A percentile compares a stretch with the other conserved stretches of the same genome.
Conservation (phyloP, 2,888 invertebrate species). For the Zaprionus bogoriensis region DNA sequence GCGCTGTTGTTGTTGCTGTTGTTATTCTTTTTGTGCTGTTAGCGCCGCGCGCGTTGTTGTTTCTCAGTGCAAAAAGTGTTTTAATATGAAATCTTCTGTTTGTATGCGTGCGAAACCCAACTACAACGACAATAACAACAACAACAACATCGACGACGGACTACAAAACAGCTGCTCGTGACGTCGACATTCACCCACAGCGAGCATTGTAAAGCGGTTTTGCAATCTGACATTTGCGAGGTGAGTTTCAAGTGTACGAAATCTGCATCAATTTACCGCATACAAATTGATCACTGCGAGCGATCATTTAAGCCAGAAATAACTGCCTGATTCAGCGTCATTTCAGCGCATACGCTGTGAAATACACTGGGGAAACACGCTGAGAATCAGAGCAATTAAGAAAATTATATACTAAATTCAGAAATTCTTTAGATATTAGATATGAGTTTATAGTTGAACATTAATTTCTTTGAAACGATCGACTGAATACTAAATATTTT, state of each 20-base stretch:
- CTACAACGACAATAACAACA: slow-evolving; percentile 11
- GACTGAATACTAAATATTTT: no score
- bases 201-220: slow-evolving; percentile 16
- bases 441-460: no score
- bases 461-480: no score
- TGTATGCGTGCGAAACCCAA: slow-evolving; percentile 22
- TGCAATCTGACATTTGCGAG: slow-evolving; percentile 28
- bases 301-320: neutral
- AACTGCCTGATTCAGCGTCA: neutral
- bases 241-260: slow-evolving; percentile 29
- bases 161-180: slow-evolving; percentile 45
- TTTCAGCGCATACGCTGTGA: neutral
- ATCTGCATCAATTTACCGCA: neutral
- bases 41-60: slow-evolving; percentile 20
- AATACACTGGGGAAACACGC: neutral
- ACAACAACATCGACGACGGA: no score
- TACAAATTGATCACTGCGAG: neutral
- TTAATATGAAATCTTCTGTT: slow-evolving; percentile 28
- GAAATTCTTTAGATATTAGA: no score
- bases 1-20: slow-evolving; percentile 23
- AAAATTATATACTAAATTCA: no score
- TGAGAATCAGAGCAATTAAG: no score
- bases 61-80: slow-evolving; percentile 40
- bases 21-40: slow-evolving; percentile 8
- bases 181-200: slow-evolving; percentile 31